phyloP scores from a whole-genome alignment of 2,113 vertebrate species.

The Pionites leucogaster region DNA sequence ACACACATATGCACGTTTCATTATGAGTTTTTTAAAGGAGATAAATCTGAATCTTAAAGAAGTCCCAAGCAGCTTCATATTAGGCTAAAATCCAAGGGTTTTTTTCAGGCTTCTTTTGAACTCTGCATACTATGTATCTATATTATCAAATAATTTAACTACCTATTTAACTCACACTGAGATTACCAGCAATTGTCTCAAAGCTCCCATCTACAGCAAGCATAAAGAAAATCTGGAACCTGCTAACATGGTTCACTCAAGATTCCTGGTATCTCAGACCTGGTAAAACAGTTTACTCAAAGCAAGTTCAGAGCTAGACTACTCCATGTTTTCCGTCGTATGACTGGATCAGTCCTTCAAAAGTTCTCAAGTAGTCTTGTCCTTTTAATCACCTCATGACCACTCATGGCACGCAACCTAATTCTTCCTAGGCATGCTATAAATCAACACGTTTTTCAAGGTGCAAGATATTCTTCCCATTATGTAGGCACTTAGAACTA shows the following conservation, averaged over 20 bases:
- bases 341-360: background rate
- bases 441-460: background rate
- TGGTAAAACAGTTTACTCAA: background rate
- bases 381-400: background rate
- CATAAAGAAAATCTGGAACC: background rate
- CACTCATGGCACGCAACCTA: background rate
- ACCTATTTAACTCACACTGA: fast-evolving
- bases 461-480: background rate
- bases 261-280: background rate
- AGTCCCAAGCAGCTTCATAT: background rate
- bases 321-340: background rate
- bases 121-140: background rate
- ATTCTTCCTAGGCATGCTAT: background rate
- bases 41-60: background rate
- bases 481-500: background rate
- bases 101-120: background rate
- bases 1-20: background rate
- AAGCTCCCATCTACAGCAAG: background rate
- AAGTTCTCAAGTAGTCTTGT: background rate
- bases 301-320: background rate
- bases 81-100: background rate
- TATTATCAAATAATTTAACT: background rate
- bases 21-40: background rate
- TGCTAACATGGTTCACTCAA: background rate
- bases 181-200: background rate